These are phyloP conservation scores for Protosalanx chinensis DNA, from an alignment of 2,797 vertebrate species.

Conservation along the genomic window DNA sequence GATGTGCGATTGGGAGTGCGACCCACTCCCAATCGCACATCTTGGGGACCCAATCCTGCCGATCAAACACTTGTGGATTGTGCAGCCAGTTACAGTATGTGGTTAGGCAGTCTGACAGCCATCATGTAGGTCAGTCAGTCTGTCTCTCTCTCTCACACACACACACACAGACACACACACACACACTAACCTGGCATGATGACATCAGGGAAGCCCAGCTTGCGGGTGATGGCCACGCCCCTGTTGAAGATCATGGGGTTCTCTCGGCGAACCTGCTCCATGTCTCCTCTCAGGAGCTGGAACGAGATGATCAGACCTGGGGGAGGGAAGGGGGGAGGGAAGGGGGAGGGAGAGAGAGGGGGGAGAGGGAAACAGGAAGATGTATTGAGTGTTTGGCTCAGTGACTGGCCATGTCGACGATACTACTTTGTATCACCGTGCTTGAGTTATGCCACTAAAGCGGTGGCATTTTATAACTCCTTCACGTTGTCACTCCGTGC, in stretches of 20 bases:
- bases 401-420: too few species aligned
- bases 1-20: neutral
- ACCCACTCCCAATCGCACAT: neutral
- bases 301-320: slow-evolving; percentile 91
- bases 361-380: neutral
- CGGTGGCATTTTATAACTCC: too few species aligned
- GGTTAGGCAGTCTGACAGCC: too few species aligned
- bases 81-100: too few species aligned
- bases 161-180: slow-evolving; percentile 14
- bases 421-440: too few species aligned
- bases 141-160: neutral
- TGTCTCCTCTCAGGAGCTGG: slow-evolving; percentile 89
- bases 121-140: too few species aligned
- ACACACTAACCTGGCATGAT: slow-evolving; percentile 78
- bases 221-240: slow-evolving; percentile 83
- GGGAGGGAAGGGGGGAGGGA: slow-evolving; percentile 20
- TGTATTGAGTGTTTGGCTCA: too few species aligned
- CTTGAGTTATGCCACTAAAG: too few species aligned
- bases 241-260: slow-evolving; percentile 85
- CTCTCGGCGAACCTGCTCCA: slow-evolving; percentile 88
- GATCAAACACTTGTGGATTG: slow-evolving; percentile 1
- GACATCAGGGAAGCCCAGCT: slow-evolving; percentile 91
- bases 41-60: too few species aligned
- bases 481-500: too few species aligned
- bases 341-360: neutral